These are phyloP conservation scores for Nymphalis polychloros DNA, from an alignment of 2,888 invertebrate species.

Conservation along the genomic window DNA sequence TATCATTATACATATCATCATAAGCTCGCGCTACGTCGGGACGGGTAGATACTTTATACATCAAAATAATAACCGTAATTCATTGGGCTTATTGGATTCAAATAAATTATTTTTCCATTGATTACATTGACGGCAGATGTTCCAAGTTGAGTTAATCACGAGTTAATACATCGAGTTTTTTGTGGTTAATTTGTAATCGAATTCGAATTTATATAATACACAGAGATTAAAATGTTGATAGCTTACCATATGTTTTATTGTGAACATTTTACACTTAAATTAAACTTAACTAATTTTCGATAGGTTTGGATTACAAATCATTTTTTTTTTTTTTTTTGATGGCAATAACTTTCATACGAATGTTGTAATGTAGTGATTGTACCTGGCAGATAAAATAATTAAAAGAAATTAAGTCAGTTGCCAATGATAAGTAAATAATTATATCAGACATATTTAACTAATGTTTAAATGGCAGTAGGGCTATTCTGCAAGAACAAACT, in stretches of 20 bases:
- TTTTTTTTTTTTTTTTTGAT: too few relatives aligned
- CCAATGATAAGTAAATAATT: too few relatives aligned
- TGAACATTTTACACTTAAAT: not conserved
- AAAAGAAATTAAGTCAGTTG: too few relatives aligned
- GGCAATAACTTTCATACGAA: too few relatives aligned
- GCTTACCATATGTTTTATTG: conserved; percentile 12
- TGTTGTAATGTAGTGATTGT: too few relatives aligned
- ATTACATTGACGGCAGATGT: conserved; percentile 14
- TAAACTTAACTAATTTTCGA: not conserved
- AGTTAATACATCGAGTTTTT: conserved; percentile 15
- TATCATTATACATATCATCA: too few relatives aligned
- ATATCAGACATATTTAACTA: too few relatives aligned
- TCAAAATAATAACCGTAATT: not conserved
- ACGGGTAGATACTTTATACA: not conserved
- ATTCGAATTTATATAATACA: conserved; percentile 12
- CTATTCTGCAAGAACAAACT: too few relatives aligned
- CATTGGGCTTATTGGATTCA: not conserved
- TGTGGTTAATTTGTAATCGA: conserved; percentile 20
- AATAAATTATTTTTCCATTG: conserved; percentile 4
- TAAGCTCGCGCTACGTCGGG: too few relatives aligned
- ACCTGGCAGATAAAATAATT: too few relatives aligned
- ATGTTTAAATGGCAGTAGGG: too few relatives aligned
- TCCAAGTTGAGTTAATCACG: not conserved
- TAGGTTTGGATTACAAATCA: not conserved
- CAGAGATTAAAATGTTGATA: not conserved